Percentiles rank a stretch among this genome's conserved stretches.
phyloP scores from a whole-genome alignment of 2,888 invertebrate genomes.

The Cataglyphis altisquamis region DNA sequence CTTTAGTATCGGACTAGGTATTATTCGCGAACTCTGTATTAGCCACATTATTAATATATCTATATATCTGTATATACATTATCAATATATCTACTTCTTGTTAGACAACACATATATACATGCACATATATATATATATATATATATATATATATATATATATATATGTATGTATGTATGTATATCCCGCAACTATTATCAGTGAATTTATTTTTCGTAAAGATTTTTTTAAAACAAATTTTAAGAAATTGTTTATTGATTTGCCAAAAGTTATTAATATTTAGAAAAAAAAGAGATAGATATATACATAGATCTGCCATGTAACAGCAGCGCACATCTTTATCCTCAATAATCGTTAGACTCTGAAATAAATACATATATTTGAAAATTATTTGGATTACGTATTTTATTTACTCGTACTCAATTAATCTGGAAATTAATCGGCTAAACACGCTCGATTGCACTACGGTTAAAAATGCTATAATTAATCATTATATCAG shows the following conservation, averaged over 20 bases:
- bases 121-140: background rate
- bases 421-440: slow-evolving; percentile 15
- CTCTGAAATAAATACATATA: background rate
- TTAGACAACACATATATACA: background rate
- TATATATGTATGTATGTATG: no score
- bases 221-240: background rate
- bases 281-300: background rate
- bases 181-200: background rate
- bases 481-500: background rate
- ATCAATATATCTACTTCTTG: slow-evolving; percentile 32
- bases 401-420: background rate
- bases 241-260: background rate
- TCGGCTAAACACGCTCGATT: background rate
- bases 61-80: no score
- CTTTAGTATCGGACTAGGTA: slow-evolving; percentile 46
- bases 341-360: slow-evolving; percentile 2
- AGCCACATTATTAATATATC: slow-evolving; percentile 24
- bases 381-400: background rate
- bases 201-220: background rate
- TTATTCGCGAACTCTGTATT: slow-evolving; percentile 49
- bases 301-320: background rate
- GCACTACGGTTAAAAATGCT: background rate
- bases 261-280: background rate
- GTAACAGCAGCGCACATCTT: background rate
- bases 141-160: no score